Percentiles rank a stretch among this genome's conserved stretches.
Conservation (phyloP, 1,140 invertebrate genomes). For the Scaptomyza hsui region DNA sequence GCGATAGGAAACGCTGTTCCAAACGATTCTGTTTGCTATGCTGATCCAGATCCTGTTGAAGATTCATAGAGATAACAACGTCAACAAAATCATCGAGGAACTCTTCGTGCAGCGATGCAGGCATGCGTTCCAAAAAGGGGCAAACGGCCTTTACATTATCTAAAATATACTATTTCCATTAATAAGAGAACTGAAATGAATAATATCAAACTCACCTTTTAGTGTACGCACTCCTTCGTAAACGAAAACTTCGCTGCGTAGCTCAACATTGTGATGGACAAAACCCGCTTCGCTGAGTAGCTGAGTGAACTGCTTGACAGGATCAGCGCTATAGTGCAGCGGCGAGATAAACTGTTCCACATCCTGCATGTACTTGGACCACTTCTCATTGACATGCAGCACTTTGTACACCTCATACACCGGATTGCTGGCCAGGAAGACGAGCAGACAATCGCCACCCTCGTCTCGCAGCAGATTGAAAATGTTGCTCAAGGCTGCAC, state of each 20-base stretch:
- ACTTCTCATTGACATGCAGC: slow-evolving; percentile 86
- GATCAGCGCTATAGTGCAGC: slow-evolving; percentile 87
- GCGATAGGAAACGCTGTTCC: slow-evolving; percentile 76
- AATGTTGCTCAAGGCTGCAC: slow-evolving; percentile 85
- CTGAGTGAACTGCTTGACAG: slow-evolving; percentile 86
- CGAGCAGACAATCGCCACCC: slow-evolving; percentile 88
- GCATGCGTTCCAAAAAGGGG: slow-evolving; percentile 89
- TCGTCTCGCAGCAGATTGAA: slow-evolving; percentile 52
- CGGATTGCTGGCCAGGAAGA: slow-evolving; percentile 89
- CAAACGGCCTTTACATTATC: slow-evolving; percentile 90
- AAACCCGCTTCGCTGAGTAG: slow-evolving; percentile 89
- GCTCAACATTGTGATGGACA: slow-evolving; percentile 87
- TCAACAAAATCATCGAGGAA: slow-evolving; percentile 87
- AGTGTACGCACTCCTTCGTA: slow-evolving; percentile 86
- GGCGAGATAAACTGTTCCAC: slow-evolving; percentile 87
- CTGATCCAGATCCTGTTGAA: slow-evolving; percentile 74
- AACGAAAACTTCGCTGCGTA: slow-evolving; percentile 87
- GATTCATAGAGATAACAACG: slow-evolving; percentile 84
- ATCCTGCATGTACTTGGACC: slow-evolving; percentile 88
- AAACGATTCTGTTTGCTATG: slow-evolving; percentile 13
- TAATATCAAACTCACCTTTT: slow-evolving; percentile 37
- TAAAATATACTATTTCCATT: slow-evolving; percentile 10
- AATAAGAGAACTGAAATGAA: no score
- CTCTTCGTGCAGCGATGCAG: slow-evolving; percentile 86
- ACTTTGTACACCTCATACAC: slow-evolving; percentile 89